A percentile compares a stretch with the other conserved stretches of the same genome.
Conservation (phyloP, 2,797 vertebrate genomes). For the Bucorvus abyssinicus region DNA sequence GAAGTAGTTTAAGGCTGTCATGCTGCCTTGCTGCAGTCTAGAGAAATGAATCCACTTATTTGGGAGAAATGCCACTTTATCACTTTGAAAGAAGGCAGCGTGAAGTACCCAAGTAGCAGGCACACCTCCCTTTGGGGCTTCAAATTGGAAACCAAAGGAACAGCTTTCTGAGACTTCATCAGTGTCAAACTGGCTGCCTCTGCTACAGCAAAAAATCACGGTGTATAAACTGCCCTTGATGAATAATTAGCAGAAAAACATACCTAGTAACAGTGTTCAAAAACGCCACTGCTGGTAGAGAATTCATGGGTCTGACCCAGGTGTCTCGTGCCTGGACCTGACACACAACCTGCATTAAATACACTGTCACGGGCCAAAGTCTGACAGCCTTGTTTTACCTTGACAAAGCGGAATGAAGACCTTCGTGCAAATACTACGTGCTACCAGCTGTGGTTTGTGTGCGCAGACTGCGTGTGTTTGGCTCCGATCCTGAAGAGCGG, state of each 20-base stretch:
- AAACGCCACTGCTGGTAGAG: not conserved
- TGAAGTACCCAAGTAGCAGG: not conserved
- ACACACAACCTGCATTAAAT: not conserved
- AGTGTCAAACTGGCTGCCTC: not conserved
- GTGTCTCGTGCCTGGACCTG: not conserved
- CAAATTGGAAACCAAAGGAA: not conserved
- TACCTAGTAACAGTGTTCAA: not conserved
- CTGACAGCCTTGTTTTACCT: not conserved
- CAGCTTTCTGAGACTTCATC: not conserved
- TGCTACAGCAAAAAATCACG: not conserved
- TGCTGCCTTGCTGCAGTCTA: not conserved
- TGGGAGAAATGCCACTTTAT: not conserved
- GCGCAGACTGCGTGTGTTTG: not conserved
- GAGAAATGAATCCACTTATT: not conserved
- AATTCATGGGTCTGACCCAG: not conserved
- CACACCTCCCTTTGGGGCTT: not conserved
- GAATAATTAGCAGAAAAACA: not conserved
- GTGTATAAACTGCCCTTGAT: not conserved
- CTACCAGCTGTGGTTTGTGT: not conserved
- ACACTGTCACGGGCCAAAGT: not conserved
- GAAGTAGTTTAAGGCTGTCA: not conserved
- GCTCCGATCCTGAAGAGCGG: not conserved
- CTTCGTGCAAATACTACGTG: not conserved
- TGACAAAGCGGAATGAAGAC: not conserved
- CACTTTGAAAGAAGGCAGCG: not conserved